A percentile compares a stretch with the other conserved stretches of the same genome.
phyloP scores from a whole-genome alignment of 2,797 vertebrate species.

The Pseudochirops corinnae region DNA sequence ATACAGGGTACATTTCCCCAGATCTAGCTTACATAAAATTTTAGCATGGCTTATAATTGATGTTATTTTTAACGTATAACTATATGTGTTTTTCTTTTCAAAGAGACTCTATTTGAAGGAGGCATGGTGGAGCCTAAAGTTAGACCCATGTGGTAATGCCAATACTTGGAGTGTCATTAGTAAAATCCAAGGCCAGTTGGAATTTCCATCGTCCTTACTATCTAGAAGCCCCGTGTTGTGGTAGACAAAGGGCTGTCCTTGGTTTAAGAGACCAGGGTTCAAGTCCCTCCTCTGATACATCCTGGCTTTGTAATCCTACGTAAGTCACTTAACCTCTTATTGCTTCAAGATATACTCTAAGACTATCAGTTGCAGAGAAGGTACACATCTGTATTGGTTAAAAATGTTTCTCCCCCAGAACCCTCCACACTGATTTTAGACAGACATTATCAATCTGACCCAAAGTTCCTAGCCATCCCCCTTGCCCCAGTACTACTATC shows the following conservation, averaged over 20 bases:
- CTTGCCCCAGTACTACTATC: neutral
- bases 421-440: neutral
- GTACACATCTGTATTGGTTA: neutral
- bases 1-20: neutral
- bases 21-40: neutral
- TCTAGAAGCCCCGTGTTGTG: neutral
- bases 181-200: slow-evolving; percentile 75
- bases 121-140: neutral
- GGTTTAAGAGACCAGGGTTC: neutral
- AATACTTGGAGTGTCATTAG: slow-evolving; percentile 69
- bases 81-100: neutral
- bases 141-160: neutral
- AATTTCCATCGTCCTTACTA: slow-evolving; percentile 45
- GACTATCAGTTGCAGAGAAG: neutral
- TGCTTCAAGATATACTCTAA: neutral
- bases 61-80: neutral
- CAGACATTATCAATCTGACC: neutral
- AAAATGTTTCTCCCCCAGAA: neutral
- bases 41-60: neutral
- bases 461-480: neutral
- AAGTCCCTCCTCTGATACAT: neutral
- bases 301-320: neutral
- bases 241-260: neutral
- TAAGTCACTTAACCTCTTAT: neutral
- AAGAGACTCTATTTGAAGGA: neutral